A percentile compares a stretch with the other conserved stretches of the same genome.
These are phyloP conservation scores for Ochotona curzoniae DNA, from an alignment of 2,113 vertebrate species.

Conservation along the genomic window DNA sequence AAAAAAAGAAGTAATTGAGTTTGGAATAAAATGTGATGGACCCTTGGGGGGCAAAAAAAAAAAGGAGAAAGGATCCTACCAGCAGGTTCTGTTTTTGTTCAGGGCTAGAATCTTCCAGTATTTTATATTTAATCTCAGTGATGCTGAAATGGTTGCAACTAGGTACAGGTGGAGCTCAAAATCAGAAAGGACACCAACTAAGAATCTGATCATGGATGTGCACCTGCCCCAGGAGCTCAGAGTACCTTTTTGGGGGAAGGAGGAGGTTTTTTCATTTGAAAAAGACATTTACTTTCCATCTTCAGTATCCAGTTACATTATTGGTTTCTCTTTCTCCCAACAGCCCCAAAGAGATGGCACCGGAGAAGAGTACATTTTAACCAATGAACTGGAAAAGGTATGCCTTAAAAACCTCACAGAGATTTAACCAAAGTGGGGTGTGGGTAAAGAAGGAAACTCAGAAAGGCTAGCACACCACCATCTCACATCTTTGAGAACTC, in stretches of 20 bases:
- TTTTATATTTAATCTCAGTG: slow-evolving; percentile 30
- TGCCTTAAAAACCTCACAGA: background rate
- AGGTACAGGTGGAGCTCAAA: background rate
- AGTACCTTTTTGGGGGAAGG: background rate
- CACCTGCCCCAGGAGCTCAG: background rate
- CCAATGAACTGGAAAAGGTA: slow-evolving; percentile 35
- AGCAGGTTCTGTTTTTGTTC: background rate
- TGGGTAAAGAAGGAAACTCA: background rate
- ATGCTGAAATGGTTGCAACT: background rate
- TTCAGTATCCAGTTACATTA: slow-evolving; percentile 70
- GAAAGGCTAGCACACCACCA: slow-evolving; percentile 34
- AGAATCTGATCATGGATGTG: background rate
- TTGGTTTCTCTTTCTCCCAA: slow-evolving; percentile 65
- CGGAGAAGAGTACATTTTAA: slow-evolving; percentile 72
- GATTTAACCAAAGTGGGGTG: slow-evolving; percentile 20
- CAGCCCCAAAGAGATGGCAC: slow-evolving; percentile 64
- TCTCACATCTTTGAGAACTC: slow-evolving; percentile 17
- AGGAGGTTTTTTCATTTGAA: slow-evolving; percentile 84
- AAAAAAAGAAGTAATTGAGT: background rate
- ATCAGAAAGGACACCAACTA: slow-evolving; percentile 9
- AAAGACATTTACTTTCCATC: slow-evolving; percentile 85
- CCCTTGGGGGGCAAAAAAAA: background rate
- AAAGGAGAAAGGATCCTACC: background rate
- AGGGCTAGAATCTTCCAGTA: background rate
- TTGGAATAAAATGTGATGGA: background rate